Percentiles rank a stretch among this genome's conserved stretches.
These are phyloP conservation scores for Hypocryptadius cinnamomeus DNA, from an alignment of 2,113 vertebrate species.

Conservation along the genomic window DNA sequence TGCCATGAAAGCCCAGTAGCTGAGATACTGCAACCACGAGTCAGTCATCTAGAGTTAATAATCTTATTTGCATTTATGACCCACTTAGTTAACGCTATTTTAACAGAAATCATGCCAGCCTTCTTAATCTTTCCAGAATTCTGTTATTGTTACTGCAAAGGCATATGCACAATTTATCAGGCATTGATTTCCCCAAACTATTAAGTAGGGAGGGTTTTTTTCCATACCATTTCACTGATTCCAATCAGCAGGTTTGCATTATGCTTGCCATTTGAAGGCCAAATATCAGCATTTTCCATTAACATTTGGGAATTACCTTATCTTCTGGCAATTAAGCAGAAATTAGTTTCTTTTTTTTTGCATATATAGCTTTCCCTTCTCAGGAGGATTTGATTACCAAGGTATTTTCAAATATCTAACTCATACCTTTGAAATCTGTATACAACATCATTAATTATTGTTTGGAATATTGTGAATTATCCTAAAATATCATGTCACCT, in stretches of 20 bases:
- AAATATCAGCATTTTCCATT: background rate
- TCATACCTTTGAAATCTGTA: background rate
- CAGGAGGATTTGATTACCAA: background rate
- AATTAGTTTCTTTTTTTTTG: background rate
- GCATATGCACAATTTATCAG: background rate
- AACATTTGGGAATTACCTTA: background rate
- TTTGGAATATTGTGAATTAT: background rate
- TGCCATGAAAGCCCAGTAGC: background rate
- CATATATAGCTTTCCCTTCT: background rate
- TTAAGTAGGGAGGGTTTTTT: background rate
- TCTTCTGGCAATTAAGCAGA: background rate
- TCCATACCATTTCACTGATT: background rate
- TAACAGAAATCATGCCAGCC: background rate
- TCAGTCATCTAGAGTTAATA: background rate
- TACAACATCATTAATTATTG: background rate
- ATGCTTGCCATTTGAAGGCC: background rate
- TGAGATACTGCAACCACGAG: background rate
- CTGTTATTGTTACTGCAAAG: background rate
- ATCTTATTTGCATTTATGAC: background rate
- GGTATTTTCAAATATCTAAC: background rate
- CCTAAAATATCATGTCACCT: background rate
- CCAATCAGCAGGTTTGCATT: background rate
- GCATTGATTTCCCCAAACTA: background rate
- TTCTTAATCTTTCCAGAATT: background rate
- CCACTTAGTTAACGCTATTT: background rate